Conservation (phyloP, 1,140 invertebrate species). For the Drosophila repleta region DNA sequence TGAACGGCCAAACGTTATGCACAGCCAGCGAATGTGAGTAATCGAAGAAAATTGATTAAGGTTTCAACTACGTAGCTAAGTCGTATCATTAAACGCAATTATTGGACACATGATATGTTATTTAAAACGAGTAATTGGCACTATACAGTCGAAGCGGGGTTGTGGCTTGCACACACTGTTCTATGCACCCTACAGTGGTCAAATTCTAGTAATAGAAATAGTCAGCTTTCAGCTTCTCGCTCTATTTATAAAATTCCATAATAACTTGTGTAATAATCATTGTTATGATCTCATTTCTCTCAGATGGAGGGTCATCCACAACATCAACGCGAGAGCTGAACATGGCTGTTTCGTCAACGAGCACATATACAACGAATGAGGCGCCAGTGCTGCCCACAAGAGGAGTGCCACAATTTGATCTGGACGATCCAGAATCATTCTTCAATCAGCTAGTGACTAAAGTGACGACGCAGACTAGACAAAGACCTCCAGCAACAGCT, state of each 20-base stretch:
- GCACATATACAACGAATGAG: neutral
- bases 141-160: neutral
- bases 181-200: neutral
- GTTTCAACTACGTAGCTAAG: neutral
- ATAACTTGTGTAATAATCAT: neutral
- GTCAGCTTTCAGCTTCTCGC: too few species aligned
- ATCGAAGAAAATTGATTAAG: neutral
- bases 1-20: conserved; percentile 52
- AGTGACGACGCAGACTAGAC: neutral
- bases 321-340: conserved; percentile 43
- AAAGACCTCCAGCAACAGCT: neutral
- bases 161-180: neutral
- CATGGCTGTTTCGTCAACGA: conserved; percentile 22
- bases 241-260: too few species aligned
- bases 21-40: conserved; percentile 50
- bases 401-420: neutral
- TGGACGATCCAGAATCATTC: neutral
- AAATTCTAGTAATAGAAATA: too few species aligned
- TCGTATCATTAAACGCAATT: neutral
- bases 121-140: neutral
- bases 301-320: conserved; percentile 51
- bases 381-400: neutral
- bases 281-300: neutral
- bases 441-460: neutral
- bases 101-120: neutral